Conservation (phyloP, 2,888 invertebrate genomes). For the Opisthograptis luteolata region DNA sequence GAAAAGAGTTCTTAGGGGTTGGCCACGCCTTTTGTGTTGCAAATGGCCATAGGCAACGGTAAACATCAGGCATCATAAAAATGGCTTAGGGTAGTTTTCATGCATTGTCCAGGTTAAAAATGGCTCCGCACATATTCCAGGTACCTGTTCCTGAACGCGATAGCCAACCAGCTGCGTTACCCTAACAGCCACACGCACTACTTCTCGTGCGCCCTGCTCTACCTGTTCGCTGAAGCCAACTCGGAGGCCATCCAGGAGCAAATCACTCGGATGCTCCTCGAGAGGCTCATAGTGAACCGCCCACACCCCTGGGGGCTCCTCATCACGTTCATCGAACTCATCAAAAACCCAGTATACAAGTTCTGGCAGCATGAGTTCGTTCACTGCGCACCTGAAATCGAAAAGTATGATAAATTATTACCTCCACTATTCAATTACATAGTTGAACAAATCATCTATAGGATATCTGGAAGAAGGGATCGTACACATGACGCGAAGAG, state of each 20-base stretch:
- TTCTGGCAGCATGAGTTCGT: conserved; percentile 99
- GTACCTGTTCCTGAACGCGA: conserved; percentile 98
- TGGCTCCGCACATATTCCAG: conserved; percentile 67
- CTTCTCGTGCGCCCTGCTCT: conserved; percentile 98
- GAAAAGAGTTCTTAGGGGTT: too few species aligned
- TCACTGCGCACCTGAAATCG: conserved; percentile 99
- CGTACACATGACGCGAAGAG: background rate
- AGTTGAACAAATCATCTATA: conserved; percentile 18
- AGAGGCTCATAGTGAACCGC: conserved; percentile 98
- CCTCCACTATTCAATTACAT: conserved; percentile 37
- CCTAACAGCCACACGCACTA: conserved; percentile 99
- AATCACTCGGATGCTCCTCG: conserved; percentile 97
- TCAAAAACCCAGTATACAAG: conserved; percentile 98
- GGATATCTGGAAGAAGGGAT: conserved; percentile 21
- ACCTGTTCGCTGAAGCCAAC: conserved; percentile 98
- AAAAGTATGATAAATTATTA: conserved; percentile 89
- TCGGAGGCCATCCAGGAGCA: conserved; percentile 99
- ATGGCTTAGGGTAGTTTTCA: too few species aligned
- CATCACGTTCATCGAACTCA: conserved; percentile 99
- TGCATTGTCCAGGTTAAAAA: too few species aligned
- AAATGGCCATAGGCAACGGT: too few species aligned
- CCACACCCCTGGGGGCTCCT: conserved; percentile 99
- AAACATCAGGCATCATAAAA: too few species aligned
- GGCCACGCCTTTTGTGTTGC: too few species aligned
- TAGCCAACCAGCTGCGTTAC: conserved; percentile 99